Conservation (phyloP, 1,140 invertebrate species). For the Tetramorium parvispinum region DNA sequence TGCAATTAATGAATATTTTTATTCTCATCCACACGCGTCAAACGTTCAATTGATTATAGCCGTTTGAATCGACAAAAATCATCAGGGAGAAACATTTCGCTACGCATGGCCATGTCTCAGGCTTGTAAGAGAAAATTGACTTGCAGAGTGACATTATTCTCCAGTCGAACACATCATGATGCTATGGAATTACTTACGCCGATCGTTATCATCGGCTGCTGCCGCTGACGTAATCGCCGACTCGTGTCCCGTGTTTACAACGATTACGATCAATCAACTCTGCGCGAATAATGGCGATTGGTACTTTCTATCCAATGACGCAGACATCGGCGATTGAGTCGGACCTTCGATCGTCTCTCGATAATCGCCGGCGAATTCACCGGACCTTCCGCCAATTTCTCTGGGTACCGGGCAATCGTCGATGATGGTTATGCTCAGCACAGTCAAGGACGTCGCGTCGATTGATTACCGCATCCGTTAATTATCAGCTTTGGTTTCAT, state of each 20-base stretch:
- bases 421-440: slow-evolving; percentile 6
- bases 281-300: slow-evolving; percentile 11
- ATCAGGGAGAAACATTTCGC: not conserved
- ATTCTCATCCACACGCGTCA: not conserved
- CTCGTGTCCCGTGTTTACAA: slow-evolving; percentile 56
- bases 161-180: not conserved
- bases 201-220: slow-evolving; percentile 62
- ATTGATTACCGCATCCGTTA: slow-evolving; percentile 45
- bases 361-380: slow-evolving; percentile 31
- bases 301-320: slow-evolving; percentile 61
- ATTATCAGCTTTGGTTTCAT: slow-evolving; percentile 41
- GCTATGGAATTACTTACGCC: slow-evolving; percentile 62
- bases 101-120: not conserved
- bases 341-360: slow-evolving; percentile 26
- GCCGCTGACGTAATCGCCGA: slow-evolving; percentile 65
- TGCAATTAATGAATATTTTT: not conserved
- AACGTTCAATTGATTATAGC: not conserved
- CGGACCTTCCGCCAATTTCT: slow-evolving; percentile 24
- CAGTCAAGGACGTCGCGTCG: slow-evolving; percentile 29
- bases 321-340: slow-evolving; percentile 19
- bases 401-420: not conserved
- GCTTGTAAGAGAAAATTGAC: slow-evolving; percentile 10
- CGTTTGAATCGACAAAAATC: not conserved
- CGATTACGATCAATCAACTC: slow-evolving; percentile 60
- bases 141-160: slow-evolving; percentile 18